Evolutionary conservation across 2,888 invertebrate species (phyloP).

Genomic region (Athripsodes cinereus): DNA sequence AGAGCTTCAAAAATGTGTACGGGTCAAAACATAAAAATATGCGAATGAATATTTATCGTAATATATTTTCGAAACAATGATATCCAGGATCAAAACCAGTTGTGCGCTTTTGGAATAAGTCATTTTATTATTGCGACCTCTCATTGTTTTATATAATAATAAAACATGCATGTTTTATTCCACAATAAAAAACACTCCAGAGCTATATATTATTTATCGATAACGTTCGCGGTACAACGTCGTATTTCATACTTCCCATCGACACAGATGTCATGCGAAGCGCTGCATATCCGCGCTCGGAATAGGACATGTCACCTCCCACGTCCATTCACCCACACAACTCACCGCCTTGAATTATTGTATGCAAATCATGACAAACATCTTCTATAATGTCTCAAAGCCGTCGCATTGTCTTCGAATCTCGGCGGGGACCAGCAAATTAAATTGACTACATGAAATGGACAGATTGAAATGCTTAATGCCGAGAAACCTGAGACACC

Average conservation of each 20-base stretch:
- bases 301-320: conserved; percentile 20
- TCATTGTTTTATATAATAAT: background rate
- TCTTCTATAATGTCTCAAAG: conserved; percentile 3
- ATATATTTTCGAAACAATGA: background rate
- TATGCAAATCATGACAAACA: conserved; percentile 26
- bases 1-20: background rate
- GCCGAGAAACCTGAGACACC: too few relatives aligned
- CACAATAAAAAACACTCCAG: background rate
- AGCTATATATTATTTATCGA: background rate
- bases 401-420: conserved; percentile 16
- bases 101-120: background rate
- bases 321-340: conserved; percentile 12
- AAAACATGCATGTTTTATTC: background rate
- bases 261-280: background rate
- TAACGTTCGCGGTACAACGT: background rate
- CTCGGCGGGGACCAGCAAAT: conserved; percentile 7
- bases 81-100: too few relatives aligned
- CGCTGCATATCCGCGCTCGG: background rate
- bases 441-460: conserved; percentile 10
- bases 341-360: conserved; percentile 24
- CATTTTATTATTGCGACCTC: background rate
- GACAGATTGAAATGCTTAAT: background rate
- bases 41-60: background rate
- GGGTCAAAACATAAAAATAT: background rate
- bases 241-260: background rate